These are phyloP conservation scores for Pollenia amentaria DNA, from an alignment of 2,888 invertebrate genomes.

Conservation along the genomic window DNA sequence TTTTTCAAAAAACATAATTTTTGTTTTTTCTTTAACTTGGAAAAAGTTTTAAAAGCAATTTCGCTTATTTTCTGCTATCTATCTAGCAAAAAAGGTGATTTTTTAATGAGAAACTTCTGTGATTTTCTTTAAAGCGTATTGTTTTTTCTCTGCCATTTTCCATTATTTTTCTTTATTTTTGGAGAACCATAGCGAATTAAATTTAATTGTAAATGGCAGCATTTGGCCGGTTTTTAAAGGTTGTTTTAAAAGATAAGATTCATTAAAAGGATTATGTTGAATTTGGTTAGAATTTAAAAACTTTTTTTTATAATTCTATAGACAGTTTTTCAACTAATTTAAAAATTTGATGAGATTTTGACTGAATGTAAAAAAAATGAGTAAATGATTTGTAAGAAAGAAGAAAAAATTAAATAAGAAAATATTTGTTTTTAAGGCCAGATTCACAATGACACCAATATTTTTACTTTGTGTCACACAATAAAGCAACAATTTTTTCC, in stretches of 20 bases:
- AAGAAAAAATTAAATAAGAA: not conserved
- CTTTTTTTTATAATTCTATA: constrained; percentile 29
- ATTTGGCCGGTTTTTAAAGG: constrained; percentile 70
- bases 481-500: no score
- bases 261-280: constrained; percentile 71
- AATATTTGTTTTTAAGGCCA: not conserved
- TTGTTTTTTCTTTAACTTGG: constrained; percentile 5
- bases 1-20: constrained; percentile 45
- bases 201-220: constrained; percentile 77
- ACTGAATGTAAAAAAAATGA: not conserved
- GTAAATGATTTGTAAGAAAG: not conserved
- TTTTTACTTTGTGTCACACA: no score
- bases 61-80: constrained; percentile 28
- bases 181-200: constrained; percentile 76
- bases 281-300: constrained; percentile 40
- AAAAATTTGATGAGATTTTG: constrained; percentile 52
- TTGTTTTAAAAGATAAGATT: constrained; percentile 57
- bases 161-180: constrained; percentile 39
- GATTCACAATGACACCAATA: no score
- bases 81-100: constrained; percentile 66
- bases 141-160: constrained; percentile 20
- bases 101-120: constrained; percentile 70
- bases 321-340: constrained; percentile 66
- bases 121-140: constrained; percentile 62
- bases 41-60: constrained; percentile 62